Evolutionary conservation across 2,113 vertebrate species (phyloP), one percentile per base, ranked within the genome.

Genomic region (Epinephelus moara): DNA sequence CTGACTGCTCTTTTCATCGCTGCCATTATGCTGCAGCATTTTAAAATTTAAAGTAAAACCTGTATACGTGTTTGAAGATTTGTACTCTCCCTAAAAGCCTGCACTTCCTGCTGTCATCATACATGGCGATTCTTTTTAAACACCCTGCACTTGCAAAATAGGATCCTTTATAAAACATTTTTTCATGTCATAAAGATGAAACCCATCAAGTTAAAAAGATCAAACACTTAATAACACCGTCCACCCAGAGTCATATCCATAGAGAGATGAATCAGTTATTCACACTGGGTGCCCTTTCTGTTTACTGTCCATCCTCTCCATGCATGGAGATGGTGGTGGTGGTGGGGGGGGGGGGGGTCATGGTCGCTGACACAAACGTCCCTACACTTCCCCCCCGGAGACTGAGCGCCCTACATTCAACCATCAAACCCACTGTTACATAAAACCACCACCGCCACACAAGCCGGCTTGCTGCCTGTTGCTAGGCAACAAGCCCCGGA

Each of bases 401-500:
- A 89, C 88, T 6, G 37, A 68, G 81, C 80, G 87, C 52, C 91
- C 92, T 90, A 92, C 86, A 93, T 94, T 92, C 89, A 82, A 60
- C 86, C 84, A 85, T 81, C 85, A 90, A 84, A 85, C 88, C 60
- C 70, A 59, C 64, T 40, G 82, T 93, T 94, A 89, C 91, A 81
- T 91, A 91, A 91, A 91, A 74, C 64, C 79, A 50, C 60, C 60
- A 62, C 3, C 45, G 18, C 82, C 80, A 85, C 79, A 88, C 79
- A 69, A 42, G 75, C 82, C 59, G 60, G 81, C 83, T 90, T 82
- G 86, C 85, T 77, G 85, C 75, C 78, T 92, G 94, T 94, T 93
- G 91, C 94, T 87, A 92, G 81, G 94, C 91, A 94, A 94, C 93
- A 82, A 88, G 92, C 88, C 86, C 86, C 18, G 62, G 70, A 91